Percentiles rank a stretch among this genome's conserved stretches.
Evolutionary conservation across 1,140 invertebrate genomes (phyloP).

Genomic region (Psix sp.): DNA sequence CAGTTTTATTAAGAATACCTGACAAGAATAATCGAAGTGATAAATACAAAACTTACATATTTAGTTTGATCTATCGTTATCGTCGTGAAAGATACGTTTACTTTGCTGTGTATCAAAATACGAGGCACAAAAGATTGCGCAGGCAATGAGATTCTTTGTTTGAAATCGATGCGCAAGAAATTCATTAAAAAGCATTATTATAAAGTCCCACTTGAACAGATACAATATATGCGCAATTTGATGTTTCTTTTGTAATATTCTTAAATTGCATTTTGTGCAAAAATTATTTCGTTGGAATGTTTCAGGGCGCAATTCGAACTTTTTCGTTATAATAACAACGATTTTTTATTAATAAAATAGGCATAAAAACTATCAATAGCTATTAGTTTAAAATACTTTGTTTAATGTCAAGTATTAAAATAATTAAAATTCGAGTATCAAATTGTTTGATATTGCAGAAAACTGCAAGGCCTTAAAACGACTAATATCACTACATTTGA

Average conservation of each 20-base stretch:
- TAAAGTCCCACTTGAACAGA: too few species aligned
- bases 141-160: constrained; percentile 33
- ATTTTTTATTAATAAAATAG: too few species aligned
- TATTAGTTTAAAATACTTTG: too few species aligned
- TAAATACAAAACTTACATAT: constrained; percentile 65
- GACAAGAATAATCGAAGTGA: constrained; percentile 38
- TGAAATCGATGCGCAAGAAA: neutral
- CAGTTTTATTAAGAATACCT: constrained; percentile 26
- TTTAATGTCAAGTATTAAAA: too few species aligned
- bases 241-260: too few species aligned
- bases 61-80: constrained; percentile 46
- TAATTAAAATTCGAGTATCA: constrained; percentile 10
- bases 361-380: too few species aligned
- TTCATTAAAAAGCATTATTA: too few species aligned
- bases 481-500: constrained; percentile 54
- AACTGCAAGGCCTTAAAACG: constrained; percentile 31
- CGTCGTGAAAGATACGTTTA: constrained; percentile 38
- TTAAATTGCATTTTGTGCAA: too few species aligned
- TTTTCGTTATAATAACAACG: too few species aligned
- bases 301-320: too few species aligned
- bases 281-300: too few species aligned
- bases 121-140: constrained; percentile 49
- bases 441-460: constrained; percentile 17
- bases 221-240: too few species aligned
- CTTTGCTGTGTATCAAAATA: constrained; percentile 29